Percentiles rank a stretch among this genome's conserved stretches.
Evolutionary conservation across 1,140 invertebrate species (phyloP).

Genomic region (Drosophila fuyamai): DNA sequence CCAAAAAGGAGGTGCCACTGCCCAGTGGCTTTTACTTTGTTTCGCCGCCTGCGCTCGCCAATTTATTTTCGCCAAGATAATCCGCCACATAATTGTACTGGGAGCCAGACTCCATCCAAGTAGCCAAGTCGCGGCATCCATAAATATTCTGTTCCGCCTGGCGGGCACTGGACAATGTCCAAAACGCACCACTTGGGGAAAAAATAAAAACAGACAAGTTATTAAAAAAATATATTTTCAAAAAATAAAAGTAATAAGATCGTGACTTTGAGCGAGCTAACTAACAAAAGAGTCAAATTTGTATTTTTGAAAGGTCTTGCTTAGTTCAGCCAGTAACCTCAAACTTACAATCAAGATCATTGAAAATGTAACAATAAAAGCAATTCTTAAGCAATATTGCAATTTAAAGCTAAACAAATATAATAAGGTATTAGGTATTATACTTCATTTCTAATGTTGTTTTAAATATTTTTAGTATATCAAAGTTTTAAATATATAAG

Average conservation of each 20-base stretch:
- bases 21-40: conserved; percentile 31
- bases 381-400: no score
- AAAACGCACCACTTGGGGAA: conserved; percentile 1
- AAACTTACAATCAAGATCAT: no score
- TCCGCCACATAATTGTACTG: conserved; percentile 62
- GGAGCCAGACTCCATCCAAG: conserved; percentile 14
- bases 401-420: no score
- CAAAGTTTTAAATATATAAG: no score
- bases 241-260: neutral
- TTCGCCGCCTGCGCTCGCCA: conserved; percentile 17
- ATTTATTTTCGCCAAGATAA: conserved; percentile 64
- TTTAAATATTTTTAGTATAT: neutral
- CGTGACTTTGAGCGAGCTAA: neutral
- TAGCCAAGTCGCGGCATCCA: conserved; percentile 43
- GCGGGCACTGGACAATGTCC: conserved; percentile 20
- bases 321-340: no score
- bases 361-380: no score
- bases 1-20: conserved; percentile 4
- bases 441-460: no score
- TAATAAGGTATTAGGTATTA: no score
- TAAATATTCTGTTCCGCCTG: conserved; percentile 62
- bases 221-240: neutral
- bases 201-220: neutral
- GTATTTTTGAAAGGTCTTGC: no score
- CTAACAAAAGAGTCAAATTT: no score